phyloP scores from a whole-genome alignment of 2,113 vertebrate species.

The Hydropotes inermis region DNA sequence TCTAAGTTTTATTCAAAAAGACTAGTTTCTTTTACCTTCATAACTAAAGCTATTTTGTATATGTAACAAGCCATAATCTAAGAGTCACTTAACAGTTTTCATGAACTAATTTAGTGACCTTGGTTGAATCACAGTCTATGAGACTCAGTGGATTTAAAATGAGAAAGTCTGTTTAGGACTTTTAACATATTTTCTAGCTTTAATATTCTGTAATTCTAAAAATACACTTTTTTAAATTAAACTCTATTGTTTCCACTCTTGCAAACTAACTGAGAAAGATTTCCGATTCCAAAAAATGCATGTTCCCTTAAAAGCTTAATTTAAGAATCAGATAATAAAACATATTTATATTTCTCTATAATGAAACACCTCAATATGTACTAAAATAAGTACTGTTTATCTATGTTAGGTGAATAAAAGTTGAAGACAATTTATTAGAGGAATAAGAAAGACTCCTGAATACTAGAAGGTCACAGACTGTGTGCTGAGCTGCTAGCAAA shows the following conservation, averaged over 20 bases:
- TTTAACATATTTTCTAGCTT: not conserved
- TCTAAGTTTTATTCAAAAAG: slow-evolving; percentile 32
- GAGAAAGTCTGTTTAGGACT: not conserved
- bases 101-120: not conserved
- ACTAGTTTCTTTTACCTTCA: slow-evolving; percentile 11
- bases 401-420: slow-evolving; percentile 82
- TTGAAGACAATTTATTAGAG: slow-evolving; percentile 85
- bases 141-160: slow-evolving; percentile 27
- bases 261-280: slow-evolving; percentile 19
- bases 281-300: slow-evolving; percentile 62
- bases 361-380: slow-evolving; percentile 75
- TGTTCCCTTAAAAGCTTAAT: slow-evolving; percentile 64
- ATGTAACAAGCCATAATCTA: slow-evolving; percentile 26
- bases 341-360: slow-evolving; percentile 69
- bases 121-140: not conserved
- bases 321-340: slow-evolving; percentile 69
- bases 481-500: slow-evolving; percentile 84
- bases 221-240: not conserved
- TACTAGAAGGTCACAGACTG: slow-evolving; percentile 88
- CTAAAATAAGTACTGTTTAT: slow-evolving; percentile 82
- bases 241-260: not conserved
- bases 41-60: slow-evolving; percentile 22
- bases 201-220: not conserved
- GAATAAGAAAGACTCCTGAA: slow-evolving; percentile 82
- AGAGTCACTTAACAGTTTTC: not conserved